Evolutionary conservation across 2,888 invertebrate genomes (phyloP).

Genomic region (Oxyteleia sp.): DNA sequence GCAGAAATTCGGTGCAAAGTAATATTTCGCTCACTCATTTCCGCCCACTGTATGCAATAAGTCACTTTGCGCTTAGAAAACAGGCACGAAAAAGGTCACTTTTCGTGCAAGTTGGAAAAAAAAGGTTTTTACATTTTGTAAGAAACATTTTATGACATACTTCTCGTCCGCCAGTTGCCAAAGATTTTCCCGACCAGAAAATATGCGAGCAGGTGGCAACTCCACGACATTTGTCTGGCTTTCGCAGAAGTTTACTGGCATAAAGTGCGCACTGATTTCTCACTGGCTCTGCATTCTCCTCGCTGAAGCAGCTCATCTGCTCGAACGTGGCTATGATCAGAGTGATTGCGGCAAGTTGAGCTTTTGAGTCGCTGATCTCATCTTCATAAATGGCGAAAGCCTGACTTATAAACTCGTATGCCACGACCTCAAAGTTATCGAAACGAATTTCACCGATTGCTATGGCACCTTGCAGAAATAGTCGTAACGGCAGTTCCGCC

Average conservation of each 20-base stretch:
- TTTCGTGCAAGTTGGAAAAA: too few species aligned
- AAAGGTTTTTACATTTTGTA: too few species aligned
- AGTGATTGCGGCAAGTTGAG: constrained; percentile 98
- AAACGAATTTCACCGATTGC: constrained; percentile 97
- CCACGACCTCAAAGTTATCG: constrained; percentile 98
- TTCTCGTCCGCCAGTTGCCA: constrained; percentile 88
- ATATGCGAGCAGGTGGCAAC: constrained; percentile 98
- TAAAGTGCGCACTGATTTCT: constrained; percentile 98
- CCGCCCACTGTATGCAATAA: too few species aligned
- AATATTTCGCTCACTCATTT: too few species aligned
- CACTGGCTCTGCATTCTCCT: constrained; percentile 98
- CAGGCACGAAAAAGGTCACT: too few species aligned
- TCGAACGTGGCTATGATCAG: constrained; percentile 98
- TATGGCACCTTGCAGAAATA: constrained; percentile 98
- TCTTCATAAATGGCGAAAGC: constrained; percentile 99
- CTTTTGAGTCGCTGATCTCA: constrained; percentile 98
- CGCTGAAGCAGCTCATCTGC: constrained; percentile 97
- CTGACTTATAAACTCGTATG: constrained; percentile 99
- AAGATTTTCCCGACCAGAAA: constrained; percentile 97
- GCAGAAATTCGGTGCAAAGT: too few species aligned
- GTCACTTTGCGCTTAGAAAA: too few species aligned
- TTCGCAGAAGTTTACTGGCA: constrained; percentile 98
- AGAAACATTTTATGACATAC: constrained; percentile 82
- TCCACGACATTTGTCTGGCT: constrained; percentile 99
- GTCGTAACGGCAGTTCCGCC: constrained; percentile 96